phyloP scores from a whole-genome alignment of 2,888 invertebrate species.

The Oconnorella tubifera region DNA sequence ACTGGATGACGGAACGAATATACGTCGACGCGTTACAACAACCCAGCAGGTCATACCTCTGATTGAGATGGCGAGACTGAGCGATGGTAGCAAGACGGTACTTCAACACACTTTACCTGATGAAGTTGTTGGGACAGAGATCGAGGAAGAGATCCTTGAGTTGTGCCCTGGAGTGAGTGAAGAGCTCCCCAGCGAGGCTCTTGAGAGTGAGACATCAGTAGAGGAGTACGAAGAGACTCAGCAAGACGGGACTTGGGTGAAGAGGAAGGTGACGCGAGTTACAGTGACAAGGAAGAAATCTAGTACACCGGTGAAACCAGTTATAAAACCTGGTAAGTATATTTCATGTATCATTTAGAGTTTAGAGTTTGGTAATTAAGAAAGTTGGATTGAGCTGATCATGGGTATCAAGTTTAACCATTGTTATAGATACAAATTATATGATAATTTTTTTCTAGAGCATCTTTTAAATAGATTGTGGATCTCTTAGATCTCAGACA shows the following conservation, averaged over 20 bases:
- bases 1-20: not conserved
- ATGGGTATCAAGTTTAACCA: no score
- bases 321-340: no score
- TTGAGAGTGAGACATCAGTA: slow-evolving; percentile 24
- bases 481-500: no score
- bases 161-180: slow-evolving; percentile 22
- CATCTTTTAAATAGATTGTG: no score
- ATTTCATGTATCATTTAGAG: no score
- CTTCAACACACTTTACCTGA: slow-evolving; percentile 8
- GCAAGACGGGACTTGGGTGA: slow-evolving; percentile 24
- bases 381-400: no score
- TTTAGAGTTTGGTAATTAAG: no score
- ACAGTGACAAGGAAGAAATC: slow-evolving; percentile 16
- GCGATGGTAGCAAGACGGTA: not conserved
- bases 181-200: slow-evolving; percentile 13
- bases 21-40: slow-evolving; percentile 15
- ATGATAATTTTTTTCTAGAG: no score
- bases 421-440: no score
- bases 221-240: slow-evolving; percentile 26
- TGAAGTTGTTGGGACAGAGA: slow-evolving; percentile 18
- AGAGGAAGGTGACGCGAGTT: slow-evolving; percentile 17
- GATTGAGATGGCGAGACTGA: slow-evolving; percentile 11
- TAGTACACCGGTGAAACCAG: no score
- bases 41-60: slow-evolving; percentile 16
- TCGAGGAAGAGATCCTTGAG: slow-evolving; percentile 20